Evolutionary conservation across 2,888 invertebrate genomes (phyloP), one percentile per base, ranked within the genome.

Genomic region (Pherbina coryleti): DNA sequence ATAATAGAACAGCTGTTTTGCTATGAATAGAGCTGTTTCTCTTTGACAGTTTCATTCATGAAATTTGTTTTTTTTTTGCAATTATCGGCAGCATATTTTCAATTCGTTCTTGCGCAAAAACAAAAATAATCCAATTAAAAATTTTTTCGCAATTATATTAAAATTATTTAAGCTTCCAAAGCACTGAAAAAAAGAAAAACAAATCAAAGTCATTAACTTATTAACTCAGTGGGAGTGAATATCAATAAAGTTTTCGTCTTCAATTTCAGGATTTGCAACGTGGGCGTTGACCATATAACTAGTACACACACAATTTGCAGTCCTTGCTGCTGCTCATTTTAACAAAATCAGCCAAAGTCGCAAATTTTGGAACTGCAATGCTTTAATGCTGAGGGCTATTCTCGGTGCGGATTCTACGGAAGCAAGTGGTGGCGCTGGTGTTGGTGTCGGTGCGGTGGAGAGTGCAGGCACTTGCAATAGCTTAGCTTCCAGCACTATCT

Each of bases 371-470:
- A 84, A 83, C 80, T 86, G 87, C 86, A 86, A 89, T 88, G 89
- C 86, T 84, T 89, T 88, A 85, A 89, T 88, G 89, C 88, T 89
- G 84, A 88, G 86, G 82, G 87, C 88, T 78, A 86, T 88, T 78
- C 85, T 87, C 76, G 86, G 87, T 82, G 84, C 85, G 79, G 88
- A 87, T 82, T 84, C 87, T 82, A 85, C 85, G 82, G 87, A 85
- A 84, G 84, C 85, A 76, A 84, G 84, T 81, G 86, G 86, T 82
- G 88, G 86, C 79, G 84, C 82, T 82, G 82, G 82, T 75, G 80
- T 79, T 71, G 79, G 76, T 19, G 82, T 74, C 8, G 79, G 75
- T 66, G 79, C 77, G 51, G 66, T 78, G 66, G 78, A 78, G 37
- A 76, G 81, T 75, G 79, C 75, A 70, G 73, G n/a, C 28, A 14